Conservation (phyloP, 2,888 invertebrate species). For the Odontothrips loti region DNA sequence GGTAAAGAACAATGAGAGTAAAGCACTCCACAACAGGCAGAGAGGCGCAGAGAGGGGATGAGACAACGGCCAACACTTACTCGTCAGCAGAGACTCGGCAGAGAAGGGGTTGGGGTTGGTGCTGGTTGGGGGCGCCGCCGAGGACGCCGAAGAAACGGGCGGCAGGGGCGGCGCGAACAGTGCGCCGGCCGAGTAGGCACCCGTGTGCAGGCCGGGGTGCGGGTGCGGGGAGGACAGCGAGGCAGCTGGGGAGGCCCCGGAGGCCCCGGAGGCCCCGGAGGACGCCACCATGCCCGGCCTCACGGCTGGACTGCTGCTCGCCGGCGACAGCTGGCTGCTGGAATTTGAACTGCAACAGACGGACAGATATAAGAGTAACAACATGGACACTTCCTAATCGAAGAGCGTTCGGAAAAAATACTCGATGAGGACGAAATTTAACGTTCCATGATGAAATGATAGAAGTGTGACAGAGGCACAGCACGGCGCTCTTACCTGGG, state of each 20-base stretch:
- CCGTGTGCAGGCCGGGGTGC: constrained; percentile 53
- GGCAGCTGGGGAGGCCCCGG: constrained; percentile 51
- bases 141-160: constrained; percentile 47
- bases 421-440: no score
- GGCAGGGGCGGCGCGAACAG: constrained; percentile 65
- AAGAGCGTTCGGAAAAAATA: no score
- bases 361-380: neutral
- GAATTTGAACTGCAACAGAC: constrained; percentile 44
- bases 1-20: constrained; percentile 43
- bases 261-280: constrained; percentile 44
- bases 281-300: constrained; percentile 45
- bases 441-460: no score
- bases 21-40: constrained; percentile 19
- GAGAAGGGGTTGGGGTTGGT: constrained; percentile 79
- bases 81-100: constrained; percentile 80
- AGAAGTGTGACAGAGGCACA: neutral
- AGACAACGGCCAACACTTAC: constrained; percentile 52
- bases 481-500: constrained; percentile 43
- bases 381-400: no score
- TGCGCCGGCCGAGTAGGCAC: neutral
- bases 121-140: constrained; percentile 47
- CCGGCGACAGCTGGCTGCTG: constrained; percentile 49
- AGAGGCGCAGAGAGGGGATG: neutral
- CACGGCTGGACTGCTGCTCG: constrained; percentile 37
- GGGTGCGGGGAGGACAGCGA: constrained; percentile 53